Conservation (phyloP, 1,140 invertebrate species). For the Drosophila pachea region DNA sequence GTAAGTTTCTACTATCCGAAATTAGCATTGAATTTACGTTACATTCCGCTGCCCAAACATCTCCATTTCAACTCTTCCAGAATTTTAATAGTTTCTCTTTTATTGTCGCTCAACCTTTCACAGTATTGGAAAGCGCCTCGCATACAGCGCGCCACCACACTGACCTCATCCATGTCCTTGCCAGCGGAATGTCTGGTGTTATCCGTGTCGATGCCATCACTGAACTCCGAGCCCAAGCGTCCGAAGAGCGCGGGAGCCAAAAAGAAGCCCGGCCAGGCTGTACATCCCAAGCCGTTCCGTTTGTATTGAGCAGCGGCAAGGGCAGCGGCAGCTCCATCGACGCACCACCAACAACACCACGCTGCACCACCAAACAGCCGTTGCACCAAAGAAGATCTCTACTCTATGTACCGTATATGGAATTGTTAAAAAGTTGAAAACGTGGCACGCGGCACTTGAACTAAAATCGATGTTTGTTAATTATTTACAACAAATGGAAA, state of each 20-base stretch:
- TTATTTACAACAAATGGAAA: conserved; percentile 52
- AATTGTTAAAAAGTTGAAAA: conserved; percentile 59
- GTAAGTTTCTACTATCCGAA: conserved; percentile 69
- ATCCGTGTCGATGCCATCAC: conserved; percentile 77
- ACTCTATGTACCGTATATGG: conserved; percentile 15
- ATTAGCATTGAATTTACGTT: conserved; percentile 32
- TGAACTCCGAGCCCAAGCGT: conserved; percentile 70
- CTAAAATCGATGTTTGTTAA: conserved; percentile 53
- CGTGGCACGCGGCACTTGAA: conserved; percentile 57
- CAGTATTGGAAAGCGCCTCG: conserved; percentile 76
- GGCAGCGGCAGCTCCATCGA: not conserved
- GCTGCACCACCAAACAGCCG: conserved; percentile 31
- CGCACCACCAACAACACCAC: conserved; percentile 12
- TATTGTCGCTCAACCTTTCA: conserved; percentile 12
- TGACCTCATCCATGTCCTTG: conserved; percentile 78
- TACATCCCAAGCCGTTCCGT: conserved; percentile 77
- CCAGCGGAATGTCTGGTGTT: conserved; percentile 77
- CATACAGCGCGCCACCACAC: conserved; percentile 73
- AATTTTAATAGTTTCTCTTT: conserved; percentile 6
- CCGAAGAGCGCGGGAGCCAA: conserved; percentile 76
- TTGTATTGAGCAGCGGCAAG: conserved; percentile 57
- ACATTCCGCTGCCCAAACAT: not conserved
- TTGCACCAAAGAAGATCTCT: conserved; percentile 53
- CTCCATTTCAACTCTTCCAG: not conserved
- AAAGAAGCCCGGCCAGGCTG: conserved; percentile 70